Evolutionary conservation across 2,888 invertebrate genomes (phyloP), one percentile per base, ranked within the genome.

Genomic region (Stramonita haemastoma): DNA sequence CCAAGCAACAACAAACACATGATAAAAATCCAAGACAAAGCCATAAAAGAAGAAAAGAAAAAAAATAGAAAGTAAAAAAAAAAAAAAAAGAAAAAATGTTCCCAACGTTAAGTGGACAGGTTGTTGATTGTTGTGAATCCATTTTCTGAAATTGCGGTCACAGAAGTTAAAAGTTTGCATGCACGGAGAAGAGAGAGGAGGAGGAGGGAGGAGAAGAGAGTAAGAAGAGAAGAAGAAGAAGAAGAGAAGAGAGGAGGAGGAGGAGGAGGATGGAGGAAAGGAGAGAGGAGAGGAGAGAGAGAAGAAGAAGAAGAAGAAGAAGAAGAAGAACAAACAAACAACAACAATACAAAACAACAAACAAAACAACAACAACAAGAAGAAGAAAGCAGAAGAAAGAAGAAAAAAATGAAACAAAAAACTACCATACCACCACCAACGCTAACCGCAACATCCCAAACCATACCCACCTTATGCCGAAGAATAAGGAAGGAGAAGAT

Each of bases 401-500:
- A 5, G 32, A 32, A 86, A 60, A 86, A 19, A 32, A 66, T 66
- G 34, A 86, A 34, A 60, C 22, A 34, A 56, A n/a, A 32, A 79
- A 1, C 60, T 15, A 60, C 79, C 79, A 32, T 19, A 79, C 13
- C 79, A 32, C 79, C 11, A 73, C 73, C n/a, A 17, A 22, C 73
- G n/a, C 73, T 15, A 15, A 73, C 79, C 32, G 13, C 81, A 22
- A 22, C 19, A 46, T 8, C 36, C 22, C 81, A 83, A 17, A 1
- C 26, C n/a, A 19, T 46, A 56, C 87, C 56, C 36, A 87, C 90
- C 89, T 93, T 93, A 86, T 94, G 93, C n/a, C 94, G 93, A 32
- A 96, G 92, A 36, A 95, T 94, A 77, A 93, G 91, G 90, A 95
- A 95, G 4, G 95, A 94, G 90, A 95, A 93, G 34, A 95, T 89